Evolutionary conservation across 2,113 vertebrate species (phyloP).

Genomic region (Cavia aperea): DNA sequence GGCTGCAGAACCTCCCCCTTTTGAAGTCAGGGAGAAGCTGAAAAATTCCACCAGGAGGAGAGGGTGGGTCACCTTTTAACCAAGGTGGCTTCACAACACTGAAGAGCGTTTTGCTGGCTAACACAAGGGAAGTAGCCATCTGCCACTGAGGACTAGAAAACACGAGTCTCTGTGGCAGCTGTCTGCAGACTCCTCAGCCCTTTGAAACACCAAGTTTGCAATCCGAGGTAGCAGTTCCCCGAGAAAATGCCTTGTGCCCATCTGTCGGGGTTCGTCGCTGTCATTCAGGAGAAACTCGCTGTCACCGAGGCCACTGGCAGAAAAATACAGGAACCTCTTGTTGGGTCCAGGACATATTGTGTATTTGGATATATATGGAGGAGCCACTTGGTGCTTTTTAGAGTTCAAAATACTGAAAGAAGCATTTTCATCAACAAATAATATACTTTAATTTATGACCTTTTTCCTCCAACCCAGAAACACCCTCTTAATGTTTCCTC

Average conservation of each 20-base stretch:
- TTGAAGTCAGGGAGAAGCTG: not conserved
- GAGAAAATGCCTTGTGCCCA: fast-evolving
- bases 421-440: not conserved
- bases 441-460: not conserved
- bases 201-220: not conserved
- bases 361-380: not conserved
- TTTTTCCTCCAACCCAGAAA: not conserved
- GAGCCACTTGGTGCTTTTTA: not conserved
- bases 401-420: not conserved
- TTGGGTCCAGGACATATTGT: not conserved
- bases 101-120: not conserved
- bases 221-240: not conserved
- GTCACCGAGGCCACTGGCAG: not conserved
- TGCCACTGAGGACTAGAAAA: not conserved
- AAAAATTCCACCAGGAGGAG: not conserved
- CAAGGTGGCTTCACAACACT: not conserved
- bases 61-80: not conserved
- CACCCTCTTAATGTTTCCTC: not conserved
- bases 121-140: not conserved
- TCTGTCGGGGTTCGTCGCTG: not conserved
- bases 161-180: not conserved
- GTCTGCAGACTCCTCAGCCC: not conserved
- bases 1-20: not conserved
- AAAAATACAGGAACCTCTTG: not conserved
- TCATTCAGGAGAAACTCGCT: not conserved